These are phyloP conservation scores for Sycophila sp. DNA, from an alignment of 1,140 invertebrate genomes.

Conservation along the genomic window DNA sequence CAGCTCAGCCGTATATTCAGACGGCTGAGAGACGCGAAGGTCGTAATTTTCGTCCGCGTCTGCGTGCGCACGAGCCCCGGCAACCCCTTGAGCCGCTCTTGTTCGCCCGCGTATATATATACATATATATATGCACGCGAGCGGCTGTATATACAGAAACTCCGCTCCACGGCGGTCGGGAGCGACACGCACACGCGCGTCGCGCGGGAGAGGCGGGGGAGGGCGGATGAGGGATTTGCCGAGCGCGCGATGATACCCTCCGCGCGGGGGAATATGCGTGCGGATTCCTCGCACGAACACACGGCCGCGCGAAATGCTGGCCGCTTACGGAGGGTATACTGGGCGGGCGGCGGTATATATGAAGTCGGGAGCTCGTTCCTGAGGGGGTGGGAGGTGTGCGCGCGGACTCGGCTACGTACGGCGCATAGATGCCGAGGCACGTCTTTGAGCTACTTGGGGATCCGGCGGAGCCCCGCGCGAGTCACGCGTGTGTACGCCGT, in stretches of 20 bases:
- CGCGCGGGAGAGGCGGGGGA: not conserved
- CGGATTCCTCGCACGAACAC: conserved; percentile 7
- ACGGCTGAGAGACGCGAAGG: conserved; percentile 49
- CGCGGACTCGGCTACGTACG: not conserved
- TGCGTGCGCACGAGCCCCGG: conserved; percentile 50
- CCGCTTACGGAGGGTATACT: not conserved
- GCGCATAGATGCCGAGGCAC: conserved; percentile 14
- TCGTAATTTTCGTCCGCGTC: conserved; percentile 57
- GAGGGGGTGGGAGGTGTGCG: conserved; percentile 22
- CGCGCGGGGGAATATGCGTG: not conserved
- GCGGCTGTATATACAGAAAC: not conserved
- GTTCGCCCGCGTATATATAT: not conserved
- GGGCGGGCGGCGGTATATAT: not conserved
- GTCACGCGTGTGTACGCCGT: conserved; percentile 28
- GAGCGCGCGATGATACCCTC: conserved; percentile 1
- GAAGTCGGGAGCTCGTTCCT: not conserved
- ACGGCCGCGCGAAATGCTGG: no score
- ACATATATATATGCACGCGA: not conserved
- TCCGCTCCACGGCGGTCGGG: no score
- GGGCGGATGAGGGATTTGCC: not conserved
- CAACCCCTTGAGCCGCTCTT: not conserved
- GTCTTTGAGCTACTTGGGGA: conserved; percentile 25
- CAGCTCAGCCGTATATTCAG: conserved; percentile 55
- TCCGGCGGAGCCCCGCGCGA: not conserved
- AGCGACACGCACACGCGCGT: not conserved